Base-by-base conservation (phyloP, 2,797 vertebrate genomes). In the Onychomys leucogaster region DNA sequence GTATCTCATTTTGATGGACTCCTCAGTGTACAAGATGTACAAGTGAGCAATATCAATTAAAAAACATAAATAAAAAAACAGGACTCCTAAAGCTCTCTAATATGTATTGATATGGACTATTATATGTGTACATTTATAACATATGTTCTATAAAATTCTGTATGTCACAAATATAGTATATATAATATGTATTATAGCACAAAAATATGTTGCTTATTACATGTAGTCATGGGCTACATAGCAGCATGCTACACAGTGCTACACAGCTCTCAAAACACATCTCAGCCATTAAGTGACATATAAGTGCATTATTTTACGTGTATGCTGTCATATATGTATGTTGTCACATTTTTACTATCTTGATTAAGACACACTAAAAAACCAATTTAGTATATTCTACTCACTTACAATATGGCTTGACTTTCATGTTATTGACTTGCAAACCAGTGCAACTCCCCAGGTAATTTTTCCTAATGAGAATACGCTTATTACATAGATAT, bases 341-440 rank as follows among this genome's bases (percentile, higher is more conserved):
- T n/a, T 69, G 19, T 52, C 34, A 69, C 12, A 52, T 86, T 16
- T 25, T 69, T 49, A 85, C 16, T 52, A 52, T n/a, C 46, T 52
- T 52, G 6, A 86, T 52, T 69, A 52, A 86, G 23, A 34, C 63
- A 69, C 21, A 52, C 12, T 21, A 69, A 69, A 69, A 69, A 69
- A 27, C 32, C 6, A 37, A 69, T 52, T n/a, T 69, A 34, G 23
- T 25, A 27, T 27, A 37, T 6, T 52, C 7, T 69, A n/a, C 63
- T 52, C 37, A 4, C 46, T 73, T 71, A 57, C 12, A 19, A 6
- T 2, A 4, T 1, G 0, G 2, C 57, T 65, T n/a, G 0, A 17
- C 8, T 84, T 86, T 41, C n/a, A 27, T 65, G 75, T 71, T 34
- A 84, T 10, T 73, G 49, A 41, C 59, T 83, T 46, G 17, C 17